These are phyloP conservation scores for Neolamprologus kungweensis DNA, from an alignment of 2,113 vertebrate genomes.

Conservation along the genomic window DNA sequence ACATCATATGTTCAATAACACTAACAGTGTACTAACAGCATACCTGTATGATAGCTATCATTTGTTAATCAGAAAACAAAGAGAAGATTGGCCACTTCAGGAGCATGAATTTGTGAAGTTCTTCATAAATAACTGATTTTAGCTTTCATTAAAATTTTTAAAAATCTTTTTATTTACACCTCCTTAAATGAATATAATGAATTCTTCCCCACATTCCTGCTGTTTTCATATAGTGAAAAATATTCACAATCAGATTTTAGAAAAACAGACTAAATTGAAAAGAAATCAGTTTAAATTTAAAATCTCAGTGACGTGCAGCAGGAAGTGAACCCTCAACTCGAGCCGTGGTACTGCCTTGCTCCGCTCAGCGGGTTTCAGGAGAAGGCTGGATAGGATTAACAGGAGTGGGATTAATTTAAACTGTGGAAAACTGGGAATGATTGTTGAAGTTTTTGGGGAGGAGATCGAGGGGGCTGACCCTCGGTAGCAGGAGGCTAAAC, in stretches of 20 bases:
- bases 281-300: neutral
- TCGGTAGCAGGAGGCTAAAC: neutral
- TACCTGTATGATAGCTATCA: rapidly evolving
- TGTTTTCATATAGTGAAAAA: neutral
- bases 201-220: neutral
- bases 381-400: neutral
- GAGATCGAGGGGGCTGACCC: neutral
- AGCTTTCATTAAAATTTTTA: neutral
- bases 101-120: neutral
- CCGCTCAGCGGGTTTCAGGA: neutral
- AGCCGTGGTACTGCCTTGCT: neutral
- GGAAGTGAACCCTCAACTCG: neutral
- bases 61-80: rapidly evolving
- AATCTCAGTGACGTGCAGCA: neutral
- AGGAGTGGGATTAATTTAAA: neutral
- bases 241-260: neutral
- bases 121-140: neutral
- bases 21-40: neutral
- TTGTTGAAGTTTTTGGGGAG: neutral
- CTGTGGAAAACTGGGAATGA: neutral
- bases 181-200: neutral
- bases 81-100: neutral
- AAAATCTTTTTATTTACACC: neutral
- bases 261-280: neutral
- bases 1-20: neutral